Evolutionary conservation across 2,888 invertebrate genomes (phyloP).

Genomic region (Eupsilia transversa): DNA sequence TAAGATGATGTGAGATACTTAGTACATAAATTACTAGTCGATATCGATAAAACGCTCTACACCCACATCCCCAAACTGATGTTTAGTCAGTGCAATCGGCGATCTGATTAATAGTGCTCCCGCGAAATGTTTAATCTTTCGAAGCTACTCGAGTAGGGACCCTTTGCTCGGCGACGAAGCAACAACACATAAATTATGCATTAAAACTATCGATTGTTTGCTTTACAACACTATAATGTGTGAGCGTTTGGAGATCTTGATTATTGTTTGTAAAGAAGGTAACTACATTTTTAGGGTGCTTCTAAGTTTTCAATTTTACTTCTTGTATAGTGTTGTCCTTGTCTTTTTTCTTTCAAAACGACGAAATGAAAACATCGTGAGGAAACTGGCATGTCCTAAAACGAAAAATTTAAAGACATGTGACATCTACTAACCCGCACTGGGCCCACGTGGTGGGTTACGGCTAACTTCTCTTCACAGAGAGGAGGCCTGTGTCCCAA

Average conservation of each 20-base stretch:
- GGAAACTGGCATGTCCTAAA: no score
- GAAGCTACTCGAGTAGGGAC: slow-evolving; percentile 78
- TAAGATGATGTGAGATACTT: no score
- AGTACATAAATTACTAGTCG: slow-evolving; percentile 28
- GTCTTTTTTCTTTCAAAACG: not conserved
- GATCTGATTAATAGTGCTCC: slow-evolving; percentile 90
- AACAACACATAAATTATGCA: slow-evolving; percentile 82
- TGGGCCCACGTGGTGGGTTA: not conserved
- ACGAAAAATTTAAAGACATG: not conserved
- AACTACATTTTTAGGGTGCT: not conserved
- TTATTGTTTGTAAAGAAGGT: not conserved
- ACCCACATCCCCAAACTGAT: slow-evolving; percentile 75
- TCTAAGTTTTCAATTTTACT: not conserved
- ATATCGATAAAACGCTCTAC: slow-evolving; percentile 70
- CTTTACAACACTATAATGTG: slow-evolving; percentile 51
- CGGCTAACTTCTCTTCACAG: not conserved
- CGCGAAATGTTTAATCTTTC: slow-evolving; percentile 90
- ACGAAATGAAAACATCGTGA: not conserved
- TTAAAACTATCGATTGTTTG: slow-evolving; percentile 83
- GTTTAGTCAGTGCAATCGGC: slow-evolving; percentile 90
- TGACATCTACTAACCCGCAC: not conserved
- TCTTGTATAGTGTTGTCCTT: no score
- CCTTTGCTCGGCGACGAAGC: slow-evolving; percentile 68
- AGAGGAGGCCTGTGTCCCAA: not conserved
- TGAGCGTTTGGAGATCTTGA: slow-evolving; percentile 3